These are phyloP conservation scores for Drosophila ezoana DNA, from an alignment of 2,888 invertebrate genomes.

Conservation along the genomic window DNA sequence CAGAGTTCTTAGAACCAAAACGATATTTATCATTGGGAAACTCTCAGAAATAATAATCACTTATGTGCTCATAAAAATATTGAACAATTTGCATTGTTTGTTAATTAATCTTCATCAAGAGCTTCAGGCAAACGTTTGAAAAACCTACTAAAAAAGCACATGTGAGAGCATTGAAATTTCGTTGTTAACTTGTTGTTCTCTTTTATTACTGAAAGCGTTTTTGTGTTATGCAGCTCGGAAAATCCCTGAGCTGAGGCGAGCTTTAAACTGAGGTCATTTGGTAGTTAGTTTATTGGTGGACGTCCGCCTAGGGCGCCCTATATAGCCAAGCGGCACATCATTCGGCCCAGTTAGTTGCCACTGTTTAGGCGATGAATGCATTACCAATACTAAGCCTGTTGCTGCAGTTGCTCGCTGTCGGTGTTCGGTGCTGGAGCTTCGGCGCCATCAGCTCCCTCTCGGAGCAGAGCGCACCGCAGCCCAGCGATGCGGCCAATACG, in stretches of 20 bases:
- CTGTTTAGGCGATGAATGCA: constrained; percentile 53
- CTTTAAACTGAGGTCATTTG: constrained; percentile 54
- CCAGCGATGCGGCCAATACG: constrained; percentile 50
- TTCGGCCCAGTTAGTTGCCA: constrained; percentile 54
- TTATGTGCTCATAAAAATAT: not conserved
- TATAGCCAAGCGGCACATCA: constrained; percentile 58
- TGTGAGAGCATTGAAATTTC: constrained; percentile 32
- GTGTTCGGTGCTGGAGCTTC: constrained; percentile 57
- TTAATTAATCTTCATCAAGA: not conserved
- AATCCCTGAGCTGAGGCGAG: constrained; percentile 57
- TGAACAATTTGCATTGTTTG: not conserved
- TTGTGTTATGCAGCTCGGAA: constrained; percentile 53
- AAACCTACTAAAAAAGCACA: too few species aligned
- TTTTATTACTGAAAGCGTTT: constrained; percentile 19
- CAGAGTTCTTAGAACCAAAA: not conserved
- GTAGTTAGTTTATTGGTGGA: constrained; percentile 54
- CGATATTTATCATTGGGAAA: not conserved
- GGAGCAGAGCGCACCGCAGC: constrained; percentile 39
- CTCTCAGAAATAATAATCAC: not conserved
- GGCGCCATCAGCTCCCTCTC: constrained; percentile 43
- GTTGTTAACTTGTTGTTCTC: not conserved
- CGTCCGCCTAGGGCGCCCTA: constrained; percentile 44
- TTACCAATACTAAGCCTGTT: constrained; percentile 34
- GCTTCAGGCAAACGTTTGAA: not conserved
- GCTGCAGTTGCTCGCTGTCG: constrained; percentile 39